Evolutionary conservation across 2,888 invertebrate genomes (phyloP), one percentile per base, ranked within the genome.

Genomic region (Eucriotettix oculatus): DNA sequence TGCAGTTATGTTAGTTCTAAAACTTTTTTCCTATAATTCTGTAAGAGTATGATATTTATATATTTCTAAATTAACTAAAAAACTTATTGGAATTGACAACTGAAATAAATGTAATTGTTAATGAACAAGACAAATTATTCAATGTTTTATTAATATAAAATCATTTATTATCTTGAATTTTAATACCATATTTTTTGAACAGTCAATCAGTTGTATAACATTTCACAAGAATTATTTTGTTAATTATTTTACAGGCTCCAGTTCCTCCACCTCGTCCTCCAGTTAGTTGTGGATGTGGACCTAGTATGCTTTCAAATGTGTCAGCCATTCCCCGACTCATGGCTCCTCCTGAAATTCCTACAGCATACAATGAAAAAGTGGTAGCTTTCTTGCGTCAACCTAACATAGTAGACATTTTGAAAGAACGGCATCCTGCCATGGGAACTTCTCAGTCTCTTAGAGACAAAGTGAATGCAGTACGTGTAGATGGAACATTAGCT

Each of bases 311-410:
- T 1, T 42, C 52, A 7, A 16, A 44, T n/a, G 14, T 54, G 40
- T 56, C 64, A 56, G 60, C 64, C 41, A 57, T 57, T 10, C 66
- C 68, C 16, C 66, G 66, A 52, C 64, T 67, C 52, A 64, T 65
- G 48, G 57, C 61, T 12, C 53, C 59, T 40, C 66, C 68, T 29
- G 82, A 87, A 65, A 86, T 92, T 69, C 92, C 93, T 0, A 83
- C 90, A 16, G 92, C 95, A 5, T 96, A 96, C 74, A 95, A 95
- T 71, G 96, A 96, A 70, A 91, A 90, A 80, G 95, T 96, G 66
- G 92, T 96, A 59, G 91, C 93, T n/a, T 96, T 96, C 76, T 80
- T 96, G 43, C 82, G 95, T 0, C 96, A 96, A 71, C 88, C 94
- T 11, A 94, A 94, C 73, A 92, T 96, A 69, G 83, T 92, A 75